Base-by-base conservation (phyloP, 2,113 vertebrate species). In the Hipposideros armiger region DNA sequence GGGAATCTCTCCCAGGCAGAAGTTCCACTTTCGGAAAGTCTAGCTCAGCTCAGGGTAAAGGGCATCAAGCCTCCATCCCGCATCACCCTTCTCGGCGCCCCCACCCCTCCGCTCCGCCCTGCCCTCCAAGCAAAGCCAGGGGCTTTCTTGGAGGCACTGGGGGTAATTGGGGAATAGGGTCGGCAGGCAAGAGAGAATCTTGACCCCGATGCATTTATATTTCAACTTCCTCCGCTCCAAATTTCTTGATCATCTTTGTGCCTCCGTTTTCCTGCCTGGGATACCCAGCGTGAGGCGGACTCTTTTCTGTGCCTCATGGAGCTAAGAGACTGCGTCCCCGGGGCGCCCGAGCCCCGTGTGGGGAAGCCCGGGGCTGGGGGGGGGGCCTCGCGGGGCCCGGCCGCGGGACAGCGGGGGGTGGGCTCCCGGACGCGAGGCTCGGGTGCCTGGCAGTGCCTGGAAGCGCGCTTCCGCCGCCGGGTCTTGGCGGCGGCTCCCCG, bases 381-480 rank as follows among this genome's bases (percentile, higher is more conserved):
- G 15, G 58, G 11, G 13, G 50, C 70, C 69, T 62, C 24, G 5
- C 36, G 13, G 2, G 69, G 76, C 19, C 4, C 14, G 26, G 28
- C 22, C 0, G 19, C 19, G n/a, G 15, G 26, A 36, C 47, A 4
- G 66, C 10, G 2, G 66, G 19, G 19, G 70, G 16, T 4, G 50
- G 87, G n/a, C 13, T 42, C 74, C 28, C 20, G 0, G 3, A 45
- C 32, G 42, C 52, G 3, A 15, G 11, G 5, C n/a, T 20, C 5
- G 0, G 3, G 94, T 16, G 77, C 89, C 40, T 14, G 32, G 69
- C 74, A 0, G 74, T 45, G 95, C 91, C 87, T 73, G 84, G 90
- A 72, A 54, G 94, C 92, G 87, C 95, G 94, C 91, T 77, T 87
- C 95, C 87, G 83, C 66, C 32, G 32, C 24, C 73, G 14, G 82